Conservation (phyloP, 2,113 vertebrate genomes). For the Chaetodon trifascialis region DNA sequence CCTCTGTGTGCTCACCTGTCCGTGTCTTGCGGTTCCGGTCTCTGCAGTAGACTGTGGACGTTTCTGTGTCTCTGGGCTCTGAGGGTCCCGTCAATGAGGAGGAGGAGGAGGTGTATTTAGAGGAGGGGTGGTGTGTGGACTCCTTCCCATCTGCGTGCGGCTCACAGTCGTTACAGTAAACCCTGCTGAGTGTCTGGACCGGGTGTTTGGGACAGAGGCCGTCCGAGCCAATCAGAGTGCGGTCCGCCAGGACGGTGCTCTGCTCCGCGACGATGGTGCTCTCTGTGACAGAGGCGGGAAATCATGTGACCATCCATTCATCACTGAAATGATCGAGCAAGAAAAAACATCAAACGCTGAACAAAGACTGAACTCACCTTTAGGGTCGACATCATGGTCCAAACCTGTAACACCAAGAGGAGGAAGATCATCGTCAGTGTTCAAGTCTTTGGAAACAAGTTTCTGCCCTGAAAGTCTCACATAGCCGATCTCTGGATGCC, state of each 20-base stretch:
- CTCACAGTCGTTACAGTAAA: slow-evolving; percentile 85
- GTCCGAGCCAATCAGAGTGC: slow-evolving; percentile 72
- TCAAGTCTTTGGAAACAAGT: background rate
- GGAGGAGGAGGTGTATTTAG: slow-evolving; percentile 59
- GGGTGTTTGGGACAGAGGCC: slow-evolving; percentile 27
- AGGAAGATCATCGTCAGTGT: background rate
- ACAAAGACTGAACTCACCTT: slow-evolving; percentile 81
- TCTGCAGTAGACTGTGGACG: slow-evolving; percentile 86
- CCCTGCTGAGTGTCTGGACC: slow-evolving; percentile 74
- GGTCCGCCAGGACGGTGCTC: slow-evolving; percentile 28
- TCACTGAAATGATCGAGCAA: too few species aligned
- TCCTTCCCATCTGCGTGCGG: slow-evolving; percentile 77
- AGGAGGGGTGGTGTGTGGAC: slow-evolving; percentile 48
- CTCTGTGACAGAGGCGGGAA: slow-evolving; percentile 46
- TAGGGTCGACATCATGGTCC: slow-evolving; percentile 87
- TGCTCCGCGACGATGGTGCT: slow-evolving; percentile 46
- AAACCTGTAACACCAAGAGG: slow-evolving; percentile 85
- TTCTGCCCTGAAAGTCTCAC: too few species aligned
- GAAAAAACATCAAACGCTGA: too few species aligned
- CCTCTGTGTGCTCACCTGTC: slow-evolving; percentile 72
- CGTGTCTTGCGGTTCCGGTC: slow-evolving; percentile 82
- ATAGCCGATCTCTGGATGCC: too few species aligned
- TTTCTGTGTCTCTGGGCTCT: background rate
- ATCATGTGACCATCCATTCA: too few species aligned
- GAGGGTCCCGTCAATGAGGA: background rate